Evolutionary conservation across 1,140 invertebrate genomes (phyloP).

Genomic region (Drosophila navojoa): DNA sequence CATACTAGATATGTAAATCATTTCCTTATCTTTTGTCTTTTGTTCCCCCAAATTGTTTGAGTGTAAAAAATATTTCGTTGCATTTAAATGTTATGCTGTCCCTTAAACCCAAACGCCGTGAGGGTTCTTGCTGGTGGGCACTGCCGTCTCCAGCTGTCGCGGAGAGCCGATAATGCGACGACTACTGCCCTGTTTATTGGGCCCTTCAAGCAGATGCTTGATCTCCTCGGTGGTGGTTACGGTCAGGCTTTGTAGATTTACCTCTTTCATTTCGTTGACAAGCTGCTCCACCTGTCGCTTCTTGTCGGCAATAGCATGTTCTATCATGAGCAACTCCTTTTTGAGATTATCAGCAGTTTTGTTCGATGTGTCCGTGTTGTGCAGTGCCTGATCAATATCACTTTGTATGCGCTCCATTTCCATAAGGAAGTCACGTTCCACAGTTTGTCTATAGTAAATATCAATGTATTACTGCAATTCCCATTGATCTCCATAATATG

Average conservation of each 20-base stretch:
- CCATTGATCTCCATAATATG: background rate
- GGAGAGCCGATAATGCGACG: conserved; percentile 95
- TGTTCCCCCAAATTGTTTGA: conserved; percentile 64
- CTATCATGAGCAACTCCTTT: conserved; percentile 90
- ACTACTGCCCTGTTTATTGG: conserved; percentile 93
- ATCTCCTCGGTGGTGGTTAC: conserved; percentile 92
- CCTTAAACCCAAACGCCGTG: conserved; percentile 97
- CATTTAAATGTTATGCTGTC: conserved; percentile 9
- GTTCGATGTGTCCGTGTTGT: conserved; percentile 91
- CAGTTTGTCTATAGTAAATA: conserved; percentile 85
- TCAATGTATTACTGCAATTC: background rate
- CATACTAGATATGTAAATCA: conserved; percentile 64
- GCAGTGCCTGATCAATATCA: conserved; percentile 92
- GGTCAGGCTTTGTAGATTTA: conserved; percentile 94
- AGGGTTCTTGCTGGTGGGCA: conserved; percentile 96
- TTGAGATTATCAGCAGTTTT: conserved; percentile 92
- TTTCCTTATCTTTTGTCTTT: conserved; percentile 61
- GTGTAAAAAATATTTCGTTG: conserved; percentile 59
- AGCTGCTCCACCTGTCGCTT: conserved; percentile 93
- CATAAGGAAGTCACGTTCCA: conserved; percentile 89
- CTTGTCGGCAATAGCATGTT: conserved; percentile 92
- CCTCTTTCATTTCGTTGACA: conserved; percentile 95
- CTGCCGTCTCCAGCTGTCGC: conserved; percentile 95
- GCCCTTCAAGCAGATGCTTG: conserved; percentile 91
- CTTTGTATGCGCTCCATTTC: conserved; percentile 92